phyloP scores from a whole-genome alignment of 2,113 vertebrate species.

The Scopus umbretta region DNA sequence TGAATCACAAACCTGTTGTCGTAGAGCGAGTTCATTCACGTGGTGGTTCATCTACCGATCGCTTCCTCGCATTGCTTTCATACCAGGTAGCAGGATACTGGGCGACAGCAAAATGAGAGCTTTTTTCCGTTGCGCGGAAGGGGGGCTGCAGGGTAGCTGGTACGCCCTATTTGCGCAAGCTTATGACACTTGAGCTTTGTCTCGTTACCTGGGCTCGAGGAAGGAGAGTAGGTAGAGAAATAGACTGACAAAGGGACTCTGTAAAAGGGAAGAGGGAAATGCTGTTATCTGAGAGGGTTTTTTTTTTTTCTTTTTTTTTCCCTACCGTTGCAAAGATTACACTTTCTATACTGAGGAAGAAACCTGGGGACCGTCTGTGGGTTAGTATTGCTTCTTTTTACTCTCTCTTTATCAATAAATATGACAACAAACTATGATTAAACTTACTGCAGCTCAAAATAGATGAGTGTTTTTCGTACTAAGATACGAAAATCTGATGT shows the following conservation, averaged over 20 bases:
- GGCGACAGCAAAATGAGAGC: background rate
- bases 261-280: background rate
- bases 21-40: background rate
- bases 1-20: background rate
- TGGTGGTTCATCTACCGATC: background rate
- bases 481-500: background rate
- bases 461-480: background rate
- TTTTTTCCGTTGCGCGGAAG: background rate
- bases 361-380: too few relatives aligned
- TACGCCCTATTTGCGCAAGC: background rate
- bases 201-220: background rate
- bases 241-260: background rate
- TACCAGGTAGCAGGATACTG: background rate
- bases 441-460: background rate
- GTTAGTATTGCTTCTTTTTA: background rate
- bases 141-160: background rate
- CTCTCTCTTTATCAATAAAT: background rate
- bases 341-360: background rate
- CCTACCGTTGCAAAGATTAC: background rate
- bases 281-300: background rate
- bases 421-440: background rate
- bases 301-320: accelerated
- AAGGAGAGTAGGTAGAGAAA: background rate
- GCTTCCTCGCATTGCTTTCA: background rate
- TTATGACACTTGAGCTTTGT: background rate